Base-by-base conservation (phyloP, 2,113 vertebrate species). In the Hydrochoerus hydrochaeris region DNA sequence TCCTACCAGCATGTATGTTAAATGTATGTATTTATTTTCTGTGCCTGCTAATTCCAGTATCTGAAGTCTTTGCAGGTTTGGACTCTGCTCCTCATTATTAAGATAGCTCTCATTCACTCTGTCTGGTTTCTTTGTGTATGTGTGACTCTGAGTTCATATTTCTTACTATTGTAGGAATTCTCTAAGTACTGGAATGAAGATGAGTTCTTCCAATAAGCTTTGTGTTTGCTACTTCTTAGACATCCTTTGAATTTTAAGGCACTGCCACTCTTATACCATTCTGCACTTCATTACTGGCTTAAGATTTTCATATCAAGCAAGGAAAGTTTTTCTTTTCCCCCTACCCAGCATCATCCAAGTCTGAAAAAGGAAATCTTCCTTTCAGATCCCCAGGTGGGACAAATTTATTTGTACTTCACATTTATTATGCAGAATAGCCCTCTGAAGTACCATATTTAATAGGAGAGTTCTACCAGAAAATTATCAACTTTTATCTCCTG, bases 341-440 rank as follows among this genome's bases (percentile, higher is more conserved):
- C 26, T 92, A 67, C 32, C 7, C 12, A 89, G 52, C 20, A 86
- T 28, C 65, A 83, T 41, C 52, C 44, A 95, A 75, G 44, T 88
- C 46, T 88, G 78, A 77, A 60, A 84, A 32, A 65, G 46, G 26
- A 83, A 73, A 82, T 22, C 81, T 82, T 46, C 65, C 60, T 60
- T 69, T 58, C 60, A 32, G 24, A 80, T 95, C 30, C 57, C 17
- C 82, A 35, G 41, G 35, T 54, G 41, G 12, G 19, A 81, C 22
- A 92, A 88, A 30, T 91, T 86, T 88, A 92, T 63, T 88, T 46
- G 17, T 46, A 57, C 35, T 86, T 92, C 30, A 65, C n/a, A 67
- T 19, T 67, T 77, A 63, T 26, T 57, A 58, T 26, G 19, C 58
- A 8, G 24, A 14, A 2, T 38, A 84, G 67, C 19, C 67, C 57